Base-by-base conservation (phyloP, 2,113 vertebrate genomes). In the Cyphomyrus discorhynchus region DNA sequence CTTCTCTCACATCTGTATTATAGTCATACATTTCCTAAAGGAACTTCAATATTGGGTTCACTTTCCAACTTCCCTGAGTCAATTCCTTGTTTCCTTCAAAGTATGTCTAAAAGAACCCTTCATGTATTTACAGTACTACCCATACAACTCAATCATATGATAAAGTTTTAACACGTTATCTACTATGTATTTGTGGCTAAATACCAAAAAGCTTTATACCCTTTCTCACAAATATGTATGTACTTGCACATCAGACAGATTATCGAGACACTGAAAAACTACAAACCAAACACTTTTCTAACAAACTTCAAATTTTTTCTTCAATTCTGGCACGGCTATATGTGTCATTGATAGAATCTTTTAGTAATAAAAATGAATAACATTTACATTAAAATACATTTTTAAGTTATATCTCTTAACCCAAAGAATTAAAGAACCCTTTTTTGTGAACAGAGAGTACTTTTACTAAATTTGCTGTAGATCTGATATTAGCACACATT, bases 11-110 rank as follows among this genome's bases (percentile, higher is more conserved):
- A 45, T 88, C 47, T 42, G 19, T 35, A n/a, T 77, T 53, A 77
- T 83, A 35, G 19, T 89, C 88, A 53, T 70, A n/a, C 47, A 49
- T 70, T 70, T 21, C 87, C 49, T 27, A 19, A 88, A 88, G 56
- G 87, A 45, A 39, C 19, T 80, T 77, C 66, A 86, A 74, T 11
- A 21, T 19, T 13, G 27, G 47, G 3, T n/a, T 89, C 50, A n/a
- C 50, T 53, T 56, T 3, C 31, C 49, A 83, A n/a, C 49, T 53
- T 53, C 49, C 87, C 35, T 50, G 31, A 21, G 11, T 35, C 5
- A 19, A 82, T 53, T 74, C 42, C 45, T 46, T 74, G 42, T 46
- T 83, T 89, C 50, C 74, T 42, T 27, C 42, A n/a, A 42, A 21
- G 8, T 24, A 53, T 88, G 21, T 47, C 42, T 47, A 21, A 84